Evolutionary conservation across 2,888 invertebrate species (phyloP).

Genomic region (Helleia helle): DNA sequence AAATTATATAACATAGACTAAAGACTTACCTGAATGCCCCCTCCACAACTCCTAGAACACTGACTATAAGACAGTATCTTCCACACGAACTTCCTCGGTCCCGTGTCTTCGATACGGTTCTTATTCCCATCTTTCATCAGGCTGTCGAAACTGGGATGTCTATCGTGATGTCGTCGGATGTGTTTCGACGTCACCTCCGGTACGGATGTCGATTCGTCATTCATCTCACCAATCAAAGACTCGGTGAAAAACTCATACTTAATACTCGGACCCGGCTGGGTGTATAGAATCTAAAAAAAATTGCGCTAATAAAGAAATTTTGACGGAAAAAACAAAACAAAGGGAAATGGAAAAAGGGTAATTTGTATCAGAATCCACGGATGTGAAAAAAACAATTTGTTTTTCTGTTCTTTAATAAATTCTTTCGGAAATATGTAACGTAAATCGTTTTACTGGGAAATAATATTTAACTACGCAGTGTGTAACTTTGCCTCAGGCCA

Average conservation of each 20-base stretch:
- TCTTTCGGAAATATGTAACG: too few species aligned
- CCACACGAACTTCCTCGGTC: slow-evolving; percentile 79
- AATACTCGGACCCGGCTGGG: slow-evolving; percentile 89
- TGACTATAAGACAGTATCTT: slow-evolving; percentile 83
- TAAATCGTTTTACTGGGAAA: too few species aligned
- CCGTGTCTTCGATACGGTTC: slow-evolving; percentile 43
- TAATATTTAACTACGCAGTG: too few species aligned
- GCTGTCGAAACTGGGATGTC: slow-evolving; percentile 32
- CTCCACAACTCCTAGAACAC: slow-evolving; percentile 88
- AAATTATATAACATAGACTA: slow-evolving; percentile 6
- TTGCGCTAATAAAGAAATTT: background rate
- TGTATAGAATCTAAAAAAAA: slow-evolving; percentile 80
- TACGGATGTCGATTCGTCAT: slow-evolving; percentile 36
- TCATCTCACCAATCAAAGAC: slow-evolving; percentile 58
- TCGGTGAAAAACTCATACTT: slow-evolving; percentile 92
- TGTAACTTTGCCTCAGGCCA: too few species aligned
- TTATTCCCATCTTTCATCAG: slow-evolving; percentile 30
- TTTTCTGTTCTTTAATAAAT: too few species aligned
- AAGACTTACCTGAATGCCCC: slow-evolving; percentile 78
- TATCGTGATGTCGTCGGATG: slow-evolving; percentile 47
- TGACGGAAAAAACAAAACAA: too few species aligned
- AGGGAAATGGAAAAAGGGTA: too few species aligned
- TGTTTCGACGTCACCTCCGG: slow-evolving; percentile 31
- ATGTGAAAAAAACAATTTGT: too few species aligned
- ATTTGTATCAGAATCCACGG: too few species aligned